Evolutionary conservation across 2,797 vertebrate species (phyloP).

Genomic region (Diplodus puntazzo): DNA sequence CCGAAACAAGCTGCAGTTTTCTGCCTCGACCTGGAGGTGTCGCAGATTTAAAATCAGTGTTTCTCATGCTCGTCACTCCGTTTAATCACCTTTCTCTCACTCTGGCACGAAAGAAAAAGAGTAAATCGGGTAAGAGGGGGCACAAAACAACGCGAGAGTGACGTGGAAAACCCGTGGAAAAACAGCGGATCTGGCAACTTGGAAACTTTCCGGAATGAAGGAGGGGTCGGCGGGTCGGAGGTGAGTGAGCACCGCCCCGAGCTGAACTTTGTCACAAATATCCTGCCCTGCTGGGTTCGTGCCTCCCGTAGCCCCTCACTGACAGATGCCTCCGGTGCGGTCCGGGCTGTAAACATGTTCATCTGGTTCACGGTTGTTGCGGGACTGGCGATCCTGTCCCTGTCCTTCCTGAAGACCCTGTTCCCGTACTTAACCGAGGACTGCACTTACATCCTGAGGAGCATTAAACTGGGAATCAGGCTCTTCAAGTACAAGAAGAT

Average conservation of each 20-base stretch:
- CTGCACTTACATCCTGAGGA: conserved; percentile 59
- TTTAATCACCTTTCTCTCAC: background rate
- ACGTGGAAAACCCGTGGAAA: background rate
- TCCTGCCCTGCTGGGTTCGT: background rate
- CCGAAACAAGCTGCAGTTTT: background rate
- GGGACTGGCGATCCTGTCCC: conserved; percentile 72
- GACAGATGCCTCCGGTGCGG: background rate
- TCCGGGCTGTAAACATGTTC: conserved; percentile 66
- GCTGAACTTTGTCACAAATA: conserved; percentile 73
- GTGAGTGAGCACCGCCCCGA: conserved; percentile 47
- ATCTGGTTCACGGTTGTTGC: conserved; percentile 67
- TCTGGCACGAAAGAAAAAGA: too few species aligned
- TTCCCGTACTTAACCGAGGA: conserved; percentile 77
- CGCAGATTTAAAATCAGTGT: background rate
- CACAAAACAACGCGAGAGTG: accelerated
- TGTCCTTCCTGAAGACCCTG: conserved; percentile 37
- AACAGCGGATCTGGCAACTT: conserved; percentile 52
- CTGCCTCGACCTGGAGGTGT: background rate
- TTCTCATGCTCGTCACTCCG: background rate
- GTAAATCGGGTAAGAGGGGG: accelerated
- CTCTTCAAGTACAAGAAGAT: conserved; percentile 56
- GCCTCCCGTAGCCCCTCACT: background rate
- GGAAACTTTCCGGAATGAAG: conserved; percentile 43
- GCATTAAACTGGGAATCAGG: conserved; percentile 47
- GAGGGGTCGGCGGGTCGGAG: conserved; percentile 31